Conservation (phyloP, 2,888 invertebrate species). For the Chrysolina oricalcia region DNA sequence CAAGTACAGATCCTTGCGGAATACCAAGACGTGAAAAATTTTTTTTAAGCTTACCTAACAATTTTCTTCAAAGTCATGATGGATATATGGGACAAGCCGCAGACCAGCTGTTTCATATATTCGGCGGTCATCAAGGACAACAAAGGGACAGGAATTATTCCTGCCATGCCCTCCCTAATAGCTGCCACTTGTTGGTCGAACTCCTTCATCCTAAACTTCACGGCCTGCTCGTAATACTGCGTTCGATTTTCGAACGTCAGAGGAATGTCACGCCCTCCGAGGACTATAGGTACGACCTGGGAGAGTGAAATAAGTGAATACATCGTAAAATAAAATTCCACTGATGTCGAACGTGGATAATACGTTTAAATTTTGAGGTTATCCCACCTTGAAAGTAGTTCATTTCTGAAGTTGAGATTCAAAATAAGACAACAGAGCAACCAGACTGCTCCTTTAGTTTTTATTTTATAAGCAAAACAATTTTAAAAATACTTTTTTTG, state of each 20-base stretch:
- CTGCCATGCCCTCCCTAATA: constrained; percentile 78
- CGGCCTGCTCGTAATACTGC: constrained; percentile 77
- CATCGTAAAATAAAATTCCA: too few species aligned
- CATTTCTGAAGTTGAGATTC: too few species aligned
- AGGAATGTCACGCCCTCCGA: constrained; percentile 77
- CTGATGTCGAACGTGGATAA: too few species aligned
- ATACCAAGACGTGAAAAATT: not conserved
- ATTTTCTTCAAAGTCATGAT: constrained; percentile 76
- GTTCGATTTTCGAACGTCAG: constrained; percentile 76
- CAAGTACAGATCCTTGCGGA: not conserved
- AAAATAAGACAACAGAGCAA: too few species aligned
- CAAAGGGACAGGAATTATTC: constrained; percentile 78
- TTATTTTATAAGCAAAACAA: too few species aligned
- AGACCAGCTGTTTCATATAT: constrained; percentile 77
- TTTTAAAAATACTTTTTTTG: too few species aligned
- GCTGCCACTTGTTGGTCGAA: constrained; percentile 77
- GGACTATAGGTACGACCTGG: constrained; percentile 75
- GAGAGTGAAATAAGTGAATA: constrained; percentile 33
- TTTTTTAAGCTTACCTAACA: constrained; percentile 73
- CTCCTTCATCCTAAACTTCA: constrained; percentile 77
- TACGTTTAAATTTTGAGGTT: too few species aligned
- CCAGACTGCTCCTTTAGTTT: too few species aligned
- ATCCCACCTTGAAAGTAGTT: too few species aligned
- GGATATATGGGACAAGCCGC: constrained; percentile 78
- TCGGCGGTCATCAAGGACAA: constrained; percentile 76